Evolutionary conservation across 2,113 vertebrate species (phyloP), one percentile per base, ranked within the genome.

Genomic region (Urocynchramus pylzowi): DNA sequence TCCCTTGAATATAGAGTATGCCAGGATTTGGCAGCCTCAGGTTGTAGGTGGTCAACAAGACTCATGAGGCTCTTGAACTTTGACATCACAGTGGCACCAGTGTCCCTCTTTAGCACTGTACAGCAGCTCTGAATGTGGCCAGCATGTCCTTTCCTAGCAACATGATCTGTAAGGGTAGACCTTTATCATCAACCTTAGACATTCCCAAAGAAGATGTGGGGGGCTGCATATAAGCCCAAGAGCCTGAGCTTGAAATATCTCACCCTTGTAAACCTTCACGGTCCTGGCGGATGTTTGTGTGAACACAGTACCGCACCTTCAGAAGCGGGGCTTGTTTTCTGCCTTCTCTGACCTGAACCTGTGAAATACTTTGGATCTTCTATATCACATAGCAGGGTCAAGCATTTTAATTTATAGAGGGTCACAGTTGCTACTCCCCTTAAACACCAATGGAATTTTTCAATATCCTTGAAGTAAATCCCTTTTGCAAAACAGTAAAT

Each of bases 401-500:
- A 93, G 87, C 79, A 80, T 92, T 97, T 97, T 97, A 97, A 98
- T 97, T 97, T 97, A 97, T 95, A 93, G 71, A 87, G 52, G 91
- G 97, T 97, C 96, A 87, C 84, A 79, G 93, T 92, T 97, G 96
- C 96, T 97, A 82, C 92, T 97, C 92, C 86, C 86, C 70, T 93
- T 93, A 97, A 97, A 96, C 57, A 93, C 84, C 96, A 93, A 71
- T 97, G 98, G 98, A 98, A 98, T 98, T 98, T 98, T 98, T 98
- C 97, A 98, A 98, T 98, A 98, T 97, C 95, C 96, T 97, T 68
- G 85, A 95, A 96, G 95, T 95, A 98, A 98, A 97, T 96, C 95
- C 94, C 92, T 94, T 93, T 85, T 95, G 81, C 94, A 96, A 97
- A 98, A 96, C 96, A 97, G 97, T 97, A 97, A 96, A 97, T 91